phyloP scores from a whole-genome alignment of 1,140 invertebrate genomes.

The Macrobrachium rosenbergii region DNA sequence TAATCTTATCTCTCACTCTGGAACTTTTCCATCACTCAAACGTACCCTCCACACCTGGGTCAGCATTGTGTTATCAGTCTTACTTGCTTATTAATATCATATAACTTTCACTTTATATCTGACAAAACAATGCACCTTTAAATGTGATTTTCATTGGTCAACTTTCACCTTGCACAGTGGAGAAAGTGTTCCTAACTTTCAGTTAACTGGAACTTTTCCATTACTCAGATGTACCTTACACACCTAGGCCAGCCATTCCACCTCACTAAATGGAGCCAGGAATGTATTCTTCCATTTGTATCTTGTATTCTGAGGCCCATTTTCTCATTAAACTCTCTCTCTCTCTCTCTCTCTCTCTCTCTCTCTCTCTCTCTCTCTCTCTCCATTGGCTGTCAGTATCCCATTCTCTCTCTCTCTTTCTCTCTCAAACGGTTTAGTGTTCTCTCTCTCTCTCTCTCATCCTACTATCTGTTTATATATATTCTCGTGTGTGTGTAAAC shows the following conservation, averaged over 20 bases:
- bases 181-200: background rate
- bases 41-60: too few relatives aligned
- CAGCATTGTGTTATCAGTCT: too few relatives aligned
- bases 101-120: too few relatives aligned
- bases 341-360: background rate
- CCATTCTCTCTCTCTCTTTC: background rate
- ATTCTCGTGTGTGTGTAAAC: background rate
- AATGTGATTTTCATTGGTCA: too few relatives aligned
- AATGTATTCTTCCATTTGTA: too few relatives aligned
- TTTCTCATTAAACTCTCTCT: background rate
- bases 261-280: too few relatives aligned
- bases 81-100: too few relatives aligned
- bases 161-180: too few relatives aligned
- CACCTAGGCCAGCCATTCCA: background rate
- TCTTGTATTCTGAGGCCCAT: background rate
- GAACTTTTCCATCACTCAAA: background rate
- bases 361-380: background rate
- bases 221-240: background rate
- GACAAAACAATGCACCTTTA: too few relatives aligned
- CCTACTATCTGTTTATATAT: background rate
- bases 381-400: too few relatives aligned
- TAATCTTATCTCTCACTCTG: too few relatives aligned
- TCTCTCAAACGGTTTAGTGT: too few relatives aligned
- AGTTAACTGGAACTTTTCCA: background rate
- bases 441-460: background rate